Evolutionary conservation across 2,113 vertebrate genomes (phyloP).

Genomic region (Furnarius figulus): DNA sequence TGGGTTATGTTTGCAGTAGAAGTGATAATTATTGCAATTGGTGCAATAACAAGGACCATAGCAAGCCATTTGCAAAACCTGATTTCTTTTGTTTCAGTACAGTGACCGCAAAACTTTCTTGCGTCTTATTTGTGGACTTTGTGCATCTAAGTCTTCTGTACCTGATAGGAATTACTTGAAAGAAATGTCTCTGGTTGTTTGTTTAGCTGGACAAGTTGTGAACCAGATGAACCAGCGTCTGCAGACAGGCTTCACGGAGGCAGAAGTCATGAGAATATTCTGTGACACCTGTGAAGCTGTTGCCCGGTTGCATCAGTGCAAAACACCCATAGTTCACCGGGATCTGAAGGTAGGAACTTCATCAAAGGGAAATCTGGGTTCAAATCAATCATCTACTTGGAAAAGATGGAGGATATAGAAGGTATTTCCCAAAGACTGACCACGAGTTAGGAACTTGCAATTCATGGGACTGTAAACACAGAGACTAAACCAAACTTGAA

Average conservation of each 20-base stretch:
- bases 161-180: background rate
- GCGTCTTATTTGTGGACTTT: background rate
- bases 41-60: background rate
- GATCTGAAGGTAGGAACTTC: conserved; percentile 88
- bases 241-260: conserved; percentile 89
- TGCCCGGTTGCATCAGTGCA: conserved; percentile 93
- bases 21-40: background rate
- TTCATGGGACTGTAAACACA: background rate
- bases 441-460: background rate
- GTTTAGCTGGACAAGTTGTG: conserved; percentile 92
- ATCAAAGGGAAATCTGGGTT: background rate
- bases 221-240: conserved; percentile 97
- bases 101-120: background rate
- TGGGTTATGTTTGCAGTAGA: background rate
- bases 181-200: background rate
- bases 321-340: conserved; percentile 93
- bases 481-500: background rate
- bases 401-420: background rate
- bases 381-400: background rate
- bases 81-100: background rate
- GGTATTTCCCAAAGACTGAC: background rate
- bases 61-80: background rate
- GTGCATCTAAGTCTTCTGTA: background rate
- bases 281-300: conserved; percentile 95
- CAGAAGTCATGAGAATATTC: conserved; percentile 90